Evolutionary conservation across 2,113 vertebrate species (phyloP).

Genomic region (Manacus vitellinus): DNA sequence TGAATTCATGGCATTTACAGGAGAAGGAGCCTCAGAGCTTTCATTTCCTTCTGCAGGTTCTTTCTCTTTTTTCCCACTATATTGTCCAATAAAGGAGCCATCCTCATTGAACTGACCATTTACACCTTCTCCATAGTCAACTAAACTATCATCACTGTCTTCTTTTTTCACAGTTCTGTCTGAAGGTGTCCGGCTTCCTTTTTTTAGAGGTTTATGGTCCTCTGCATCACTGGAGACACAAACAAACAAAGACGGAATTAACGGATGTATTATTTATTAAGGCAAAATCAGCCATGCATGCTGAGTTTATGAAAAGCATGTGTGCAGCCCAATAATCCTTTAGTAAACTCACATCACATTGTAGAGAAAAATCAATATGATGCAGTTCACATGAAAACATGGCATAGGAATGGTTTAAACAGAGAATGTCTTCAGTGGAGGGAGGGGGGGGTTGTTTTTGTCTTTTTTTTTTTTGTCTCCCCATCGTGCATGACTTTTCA

Average conservation of each 20-base stretch:
- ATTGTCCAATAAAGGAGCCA: constrained; percentile 98
- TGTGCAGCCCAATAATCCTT: constrained; percentile 33
- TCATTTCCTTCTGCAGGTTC: constrained; percentile 90
- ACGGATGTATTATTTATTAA: neutral
- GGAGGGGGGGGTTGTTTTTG: neutral
- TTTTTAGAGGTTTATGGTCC: constrained; percentile 95
- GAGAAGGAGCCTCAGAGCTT: constrained; percentile 95
- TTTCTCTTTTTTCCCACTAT: constrained; percentile 95
- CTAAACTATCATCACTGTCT: constrained; percentile 97
- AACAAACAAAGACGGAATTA: constrained; percentile 62
- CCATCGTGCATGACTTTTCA: constrained; percentile 38
- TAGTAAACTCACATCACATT: constrained; percentile 48
- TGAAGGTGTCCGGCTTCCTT: constrained; percentile 94
- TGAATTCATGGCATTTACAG: constrained; percentile 96
- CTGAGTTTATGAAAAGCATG: constrained; percentile 51
- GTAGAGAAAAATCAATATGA: constrained; percentile 23
- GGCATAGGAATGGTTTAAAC: constrained; percentile 70
- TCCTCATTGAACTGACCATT: constrained; percentile 99
- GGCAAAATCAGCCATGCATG: constrained; percentile 54
- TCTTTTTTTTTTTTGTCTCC: neutral
- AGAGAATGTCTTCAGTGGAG: constrained; percentile 50
- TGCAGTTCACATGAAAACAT: constrained; percentile 63
- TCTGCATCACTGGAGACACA: constrained; percentile 90
- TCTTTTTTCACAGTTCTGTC: constrained; percentile 96
- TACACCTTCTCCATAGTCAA: constrained; percentile 97